These are phyloP conservation scores for Pedetes capensis DNA, from an alignment of 2,113 vertebrate species.

Conservation along the genomic window DNA sequence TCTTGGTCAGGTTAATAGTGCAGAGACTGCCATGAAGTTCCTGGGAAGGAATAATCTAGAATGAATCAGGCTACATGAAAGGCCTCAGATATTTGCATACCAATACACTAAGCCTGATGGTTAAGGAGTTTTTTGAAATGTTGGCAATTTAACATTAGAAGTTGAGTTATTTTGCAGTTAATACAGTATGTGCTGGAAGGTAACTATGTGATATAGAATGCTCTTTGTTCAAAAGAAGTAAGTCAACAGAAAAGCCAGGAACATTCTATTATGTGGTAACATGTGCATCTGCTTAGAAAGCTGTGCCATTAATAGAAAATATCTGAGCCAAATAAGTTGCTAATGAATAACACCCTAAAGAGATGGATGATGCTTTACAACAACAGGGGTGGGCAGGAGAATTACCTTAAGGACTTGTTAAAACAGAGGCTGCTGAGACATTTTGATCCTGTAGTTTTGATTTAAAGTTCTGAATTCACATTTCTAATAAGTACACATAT, in stretches of 20 bases:
- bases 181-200: neutral
- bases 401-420: neutral
- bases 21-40: neutral
- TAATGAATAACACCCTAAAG: neutral
- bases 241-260: neutral
- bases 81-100: neutral
- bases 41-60: neutral
- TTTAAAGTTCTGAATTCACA: neutral
- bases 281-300: neutral
- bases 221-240: neutral
- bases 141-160: neutral
- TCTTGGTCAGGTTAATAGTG: neutral
- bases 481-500: neutral
- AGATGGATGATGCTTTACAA: neutral
- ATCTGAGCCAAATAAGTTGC: neutral
- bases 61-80: neutral
- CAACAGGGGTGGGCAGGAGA: neutral
- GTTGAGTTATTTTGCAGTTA: neutral
- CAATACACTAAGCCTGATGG: neutral
- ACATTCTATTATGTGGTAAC: neutral
- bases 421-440: neutral
- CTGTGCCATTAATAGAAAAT: neutral
- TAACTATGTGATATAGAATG: neutral
- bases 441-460: neutral
- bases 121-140: neutral